Percentiles rank a stretch among this genome's conserved stretches.
phyloP scores from a whole-genome alignment of 1,140 invertebrate species.

The Argopecten irradians region DNA sequence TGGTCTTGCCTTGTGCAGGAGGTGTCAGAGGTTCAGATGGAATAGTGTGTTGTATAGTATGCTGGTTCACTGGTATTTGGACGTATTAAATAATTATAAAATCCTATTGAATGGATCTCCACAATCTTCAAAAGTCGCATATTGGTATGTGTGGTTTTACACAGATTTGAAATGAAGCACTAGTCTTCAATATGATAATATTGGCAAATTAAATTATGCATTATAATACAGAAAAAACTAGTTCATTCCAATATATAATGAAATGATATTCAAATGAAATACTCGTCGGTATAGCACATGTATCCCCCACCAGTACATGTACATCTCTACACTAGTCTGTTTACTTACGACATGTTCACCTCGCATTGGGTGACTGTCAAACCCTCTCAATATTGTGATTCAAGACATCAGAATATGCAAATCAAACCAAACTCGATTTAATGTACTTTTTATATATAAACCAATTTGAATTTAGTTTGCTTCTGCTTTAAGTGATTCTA shows the following conservation, averaged over 20 bases:
- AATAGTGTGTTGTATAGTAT: not conserved
- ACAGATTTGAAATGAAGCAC: not conserved
- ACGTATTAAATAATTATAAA: not conserved
- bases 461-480: not conserved
- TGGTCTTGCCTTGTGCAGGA: not conserved
- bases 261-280: constrained; percentile 7
- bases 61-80: not conserved
- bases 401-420: not conserved
- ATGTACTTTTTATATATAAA: not conserved
- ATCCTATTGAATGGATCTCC: not conserved
- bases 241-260: not conserved
- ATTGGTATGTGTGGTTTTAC: not conserved
- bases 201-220: not conserved
- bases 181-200: not conserved
- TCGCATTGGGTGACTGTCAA: not conserved
- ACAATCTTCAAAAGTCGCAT: not conserved
- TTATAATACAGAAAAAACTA: not conserved
- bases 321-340: not conserved
- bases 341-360: not conserved
- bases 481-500: not conserved
- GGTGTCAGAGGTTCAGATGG: not conserved
- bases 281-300: not conserved
- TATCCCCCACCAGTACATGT: not conserved
- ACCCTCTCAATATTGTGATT: not conserved
- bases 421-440: not conserved